Conservation (phyloP, 2,888 invertebrate genomes). For the Pammene aurita region DNA sequence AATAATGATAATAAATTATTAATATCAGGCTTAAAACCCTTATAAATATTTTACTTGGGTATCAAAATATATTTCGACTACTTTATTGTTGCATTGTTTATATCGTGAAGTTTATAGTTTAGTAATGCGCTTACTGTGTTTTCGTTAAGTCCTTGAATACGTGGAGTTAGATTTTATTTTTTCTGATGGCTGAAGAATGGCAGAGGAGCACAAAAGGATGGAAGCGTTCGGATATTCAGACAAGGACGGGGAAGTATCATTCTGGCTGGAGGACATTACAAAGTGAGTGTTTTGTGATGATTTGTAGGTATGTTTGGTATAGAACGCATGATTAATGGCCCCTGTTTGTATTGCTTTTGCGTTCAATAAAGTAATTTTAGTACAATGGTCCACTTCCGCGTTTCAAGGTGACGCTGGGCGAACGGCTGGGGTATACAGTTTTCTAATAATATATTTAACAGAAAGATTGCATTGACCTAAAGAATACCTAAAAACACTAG, state of each 20-base stretch:
- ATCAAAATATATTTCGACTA: slow-evolving; percentile 30
- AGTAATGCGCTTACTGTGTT: slow-evolving; percentile 28
- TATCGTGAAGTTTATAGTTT: slow-evolving; percentile 37
- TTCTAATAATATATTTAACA: slow-evolving; percentile 9
- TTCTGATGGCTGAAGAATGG: slow-evolving; percentile 75
- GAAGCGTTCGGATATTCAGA: slow-evolving; percentile 64
- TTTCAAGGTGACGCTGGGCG: slow-evolving; percentile 56
- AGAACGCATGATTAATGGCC: slow-evolving; percentile 56
- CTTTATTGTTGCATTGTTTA: slow-evolving; percentile 39
- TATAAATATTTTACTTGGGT: slow-evolving; percentile 46
- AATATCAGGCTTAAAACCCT: slow-evolving; percentile 45
- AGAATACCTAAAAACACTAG: not conserved
- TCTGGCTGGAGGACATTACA: slow-evolving; percentile 77
- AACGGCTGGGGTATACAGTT: slow-evolving; percentile 22
- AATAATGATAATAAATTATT: slow-evolving; percentile 51
- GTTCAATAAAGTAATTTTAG: slow-evolving; percentile 51
- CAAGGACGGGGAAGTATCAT: slow-evolving; percentile 64
- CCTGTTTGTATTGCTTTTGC: slow-evolving; percentile 34
- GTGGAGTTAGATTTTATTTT: slow-evolving; percentile 16
- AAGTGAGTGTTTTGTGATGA: slow-evolving; percentile 59
- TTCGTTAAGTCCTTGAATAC: slow-evolving; percentile 24
- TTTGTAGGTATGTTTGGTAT: slow-evolving; percentile 31
- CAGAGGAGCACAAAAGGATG: slow-evolving; percentile 66
- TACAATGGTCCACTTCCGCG: slow-evolving; percentile 57
- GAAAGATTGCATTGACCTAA: not conserved